Conservation (phyloP, 64 coral and sea anemone genomes). For the Montipora capricornis region DNA sequence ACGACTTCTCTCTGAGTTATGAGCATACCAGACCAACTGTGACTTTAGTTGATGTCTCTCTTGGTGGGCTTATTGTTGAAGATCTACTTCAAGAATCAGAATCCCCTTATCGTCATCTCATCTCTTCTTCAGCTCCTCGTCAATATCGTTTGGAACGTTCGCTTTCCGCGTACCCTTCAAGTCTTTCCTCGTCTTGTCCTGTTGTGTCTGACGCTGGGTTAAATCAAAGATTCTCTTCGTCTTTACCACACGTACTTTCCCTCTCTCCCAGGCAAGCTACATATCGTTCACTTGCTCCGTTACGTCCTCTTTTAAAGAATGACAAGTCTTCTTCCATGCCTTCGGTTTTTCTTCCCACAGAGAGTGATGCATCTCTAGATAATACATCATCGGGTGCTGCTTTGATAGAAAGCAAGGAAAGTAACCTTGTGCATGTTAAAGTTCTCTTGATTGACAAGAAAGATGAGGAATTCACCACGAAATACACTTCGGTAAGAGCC, state of each 20-base stretch:
- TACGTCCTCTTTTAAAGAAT: conserved; percentile 81
- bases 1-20: conserved; percentile 84
- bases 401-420: conserved; percentile 63
- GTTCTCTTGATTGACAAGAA: conserved; percentile 78
- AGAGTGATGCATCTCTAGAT: conserved; percentile 14
- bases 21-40: conserved; percentile 69
- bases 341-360: conserved; percentile 25
- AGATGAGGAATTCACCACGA: conserved; percentile 74
- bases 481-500: conserved; percentile 81
- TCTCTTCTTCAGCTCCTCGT: conserved; percentile 85
- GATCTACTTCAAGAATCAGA: conserved; percentile 88
- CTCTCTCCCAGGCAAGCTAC: conserved; percentile 60
- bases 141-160: conserved; percentile 31
- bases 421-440: conserved; percentile 75
- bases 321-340: conserved; percentile 74
- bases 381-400: conserved; percentile 25
- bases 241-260: conserved; percentile 74
- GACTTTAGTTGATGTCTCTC: conserved; percentile 81
- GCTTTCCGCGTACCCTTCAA: conserved; percentile 43
- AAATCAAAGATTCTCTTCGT: conserved; percentile 73
- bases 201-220: conserved; percentile 87
- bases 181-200: conserved; percentile 91
- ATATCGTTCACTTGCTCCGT: conserved; percentile 74
- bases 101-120: conserved; percentile 83
- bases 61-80: conserved; percentile 90